These are phyloP conservation scores for Netelia virgata DNA, from an alignment of 2,888 invertebrate species.

Conservation along the genomic window DNA sequence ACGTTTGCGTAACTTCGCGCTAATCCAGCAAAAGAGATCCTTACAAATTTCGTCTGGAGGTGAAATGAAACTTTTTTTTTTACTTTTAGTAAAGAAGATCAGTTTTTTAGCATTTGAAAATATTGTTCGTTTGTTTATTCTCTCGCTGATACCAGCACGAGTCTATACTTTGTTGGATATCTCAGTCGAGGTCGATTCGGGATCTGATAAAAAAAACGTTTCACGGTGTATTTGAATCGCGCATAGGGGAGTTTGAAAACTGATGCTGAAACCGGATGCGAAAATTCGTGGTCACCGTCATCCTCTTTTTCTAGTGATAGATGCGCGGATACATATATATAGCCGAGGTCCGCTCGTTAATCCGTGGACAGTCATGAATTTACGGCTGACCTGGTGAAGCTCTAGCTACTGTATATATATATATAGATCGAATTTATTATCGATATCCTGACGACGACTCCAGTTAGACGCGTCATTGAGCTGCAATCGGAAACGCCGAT, in stretches of 20 bases:
- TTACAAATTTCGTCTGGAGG: not conserved
- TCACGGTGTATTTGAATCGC: constrained; percentile 23
- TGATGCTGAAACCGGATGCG: constrained; percentile 23
- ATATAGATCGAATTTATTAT: constrained; percentile 18
- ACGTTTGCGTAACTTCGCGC: not conserved
- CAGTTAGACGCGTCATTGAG: constrained; percentile 67
- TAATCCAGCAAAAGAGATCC: not conserved
- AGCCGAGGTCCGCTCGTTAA: constrained; percentile 57
- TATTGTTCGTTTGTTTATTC: not conserved
- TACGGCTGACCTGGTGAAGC: constrained; percentile 60
- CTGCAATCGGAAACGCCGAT: constrained; percentile 55
- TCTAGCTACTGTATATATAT: not conserved
- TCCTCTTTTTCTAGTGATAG: not conserved
- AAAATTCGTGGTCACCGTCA: constrained; percentile 54
- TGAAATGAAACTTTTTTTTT: too few relatives aligned
- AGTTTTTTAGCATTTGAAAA: not conserved
- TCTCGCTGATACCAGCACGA: not conserved
- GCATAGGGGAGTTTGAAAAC: constrained; percentile 32
- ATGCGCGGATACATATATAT: not conserved
- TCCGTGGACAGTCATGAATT: constrained; percentile 65
- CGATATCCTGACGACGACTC: constrained; percentile 59
- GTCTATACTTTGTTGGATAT: constrained; percentile 6
- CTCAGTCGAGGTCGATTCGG: constrained; percentile 33
- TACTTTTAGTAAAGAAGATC: too few relatives aligned
- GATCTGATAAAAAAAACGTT: constrained; percentile 44